These are phyloP conservation scores for Rhingia rostrata DNA, from an alignment of 2,888 invertebrate genomes.

Conservation along the genomic window DNA sequence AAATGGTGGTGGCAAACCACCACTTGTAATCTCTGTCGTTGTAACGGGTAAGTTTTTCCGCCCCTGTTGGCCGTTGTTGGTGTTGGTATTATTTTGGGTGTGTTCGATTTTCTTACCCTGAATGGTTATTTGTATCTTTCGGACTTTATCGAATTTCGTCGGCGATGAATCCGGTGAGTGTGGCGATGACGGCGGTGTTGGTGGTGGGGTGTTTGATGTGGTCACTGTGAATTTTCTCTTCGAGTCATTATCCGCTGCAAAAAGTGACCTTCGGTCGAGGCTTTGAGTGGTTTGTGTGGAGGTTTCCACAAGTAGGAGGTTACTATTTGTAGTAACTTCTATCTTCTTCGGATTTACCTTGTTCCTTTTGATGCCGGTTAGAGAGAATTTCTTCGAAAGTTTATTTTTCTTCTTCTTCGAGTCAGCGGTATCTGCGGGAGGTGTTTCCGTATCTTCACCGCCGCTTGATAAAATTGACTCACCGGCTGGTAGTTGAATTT, in stretches of 20 bases:
- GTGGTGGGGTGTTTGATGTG: constrained; percentile 58
- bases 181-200: constrained; percentile 25
- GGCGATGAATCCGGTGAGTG: constrained; percentile 68
- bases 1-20: constrained; percentile 66
- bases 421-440: constrained; percentile 20
- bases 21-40: constrained; percentile 77
- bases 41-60: constrained; percentile 76
- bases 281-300: constrained; percentile 75
- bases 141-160: constrained; percentile 74
- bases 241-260: constrained; percentile 55
- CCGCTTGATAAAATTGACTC: constrained; percentile 76
- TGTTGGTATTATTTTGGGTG: constrained; percentile 56
- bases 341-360: constrained; percentile 77
- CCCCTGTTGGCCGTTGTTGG: constrained; percentile 52
- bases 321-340: constrained; percentile 12
- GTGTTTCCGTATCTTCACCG: constrained; percentile 75
- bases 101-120: constrained; percentile 81
- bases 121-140: constrained; percentile 81
- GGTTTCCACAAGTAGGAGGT: constrained; percentile 56
- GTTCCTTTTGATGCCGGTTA: constrained; percentile 78
- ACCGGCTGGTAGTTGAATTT: constrained; percentile 52
- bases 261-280: constrained; percentile 63
- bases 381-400: constrained; percentile 78
- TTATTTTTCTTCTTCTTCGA: constrained; percentile 78
- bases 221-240: constrained; percentile 56